These are phyloP conservation scores for Pollicipes pollicipes DNA, from an alignment of 1,140 invertebrate species.

Conservation along the genomic window DNA sequence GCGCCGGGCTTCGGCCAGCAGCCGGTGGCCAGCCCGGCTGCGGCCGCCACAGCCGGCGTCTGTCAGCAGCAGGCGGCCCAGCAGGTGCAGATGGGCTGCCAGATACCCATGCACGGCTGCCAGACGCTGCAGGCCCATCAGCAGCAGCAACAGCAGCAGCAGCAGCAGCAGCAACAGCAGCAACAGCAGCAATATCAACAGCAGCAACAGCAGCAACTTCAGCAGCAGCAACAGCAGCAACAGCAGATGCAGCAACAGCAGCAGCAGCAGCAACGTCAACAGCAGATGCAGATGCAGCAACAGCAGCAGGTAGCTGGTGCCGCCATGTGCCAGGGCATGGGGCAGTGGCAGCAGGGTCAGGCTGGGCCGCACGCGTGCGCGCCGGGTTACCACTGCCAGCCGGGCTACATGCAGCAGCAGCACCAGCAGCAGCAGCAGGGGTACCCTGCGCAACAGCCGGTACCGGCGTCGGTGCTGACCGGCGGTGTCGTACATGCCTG, in stretches of 20 bases:
- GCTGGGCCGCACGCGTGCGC: background rate
- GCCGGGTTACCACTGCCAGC: background rate
- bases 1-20: slow-evolving; percentile 28
- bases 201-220: slow-evolving; percentile 22
- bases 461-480: background rate
- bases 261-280: slow-evolving; percentile 21
- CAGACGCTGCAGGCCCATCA: slow-evolving; percentile 22
- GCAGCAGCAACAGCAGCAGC: slow-evolving; percentile 18
- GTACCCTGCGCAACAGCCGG: background rate
- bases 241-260: slow-evolving; percentile 25
- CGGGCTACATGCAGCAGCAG: background rate
- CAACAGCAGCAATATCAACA: slow-evolving; percentile 19
- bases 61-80: slow-evolving; percentile 28
- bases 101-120: slow-evolving; percentile 21
- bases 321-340: slow-evolving; percentile 16
- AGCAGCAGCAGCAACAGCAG: slow-evolving; percentile 18
- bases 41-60: slow-evolving; percentile 35
- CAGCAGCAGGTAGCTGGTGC: slow-evolving; percentile 18
- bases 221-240: slow-evolving; percentile 26
- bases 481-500: slow-evolving; percentile 16
- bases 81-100: slow-evolving; percentile 15
- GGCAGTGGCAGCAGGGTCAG: slow-evolving; percentile 9
- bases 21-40: slow-evolving; percentile 37
- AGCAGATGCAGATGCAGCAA: slow-evolving; percentile 21
- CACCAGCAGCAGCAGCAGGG: background rate